Evolutionary conservation across 2,797 vertebrate genomes (phyloP), one percentile per base, ranked within the genome.

Genomic region (Spondyliosoma cantharus): DNA sequence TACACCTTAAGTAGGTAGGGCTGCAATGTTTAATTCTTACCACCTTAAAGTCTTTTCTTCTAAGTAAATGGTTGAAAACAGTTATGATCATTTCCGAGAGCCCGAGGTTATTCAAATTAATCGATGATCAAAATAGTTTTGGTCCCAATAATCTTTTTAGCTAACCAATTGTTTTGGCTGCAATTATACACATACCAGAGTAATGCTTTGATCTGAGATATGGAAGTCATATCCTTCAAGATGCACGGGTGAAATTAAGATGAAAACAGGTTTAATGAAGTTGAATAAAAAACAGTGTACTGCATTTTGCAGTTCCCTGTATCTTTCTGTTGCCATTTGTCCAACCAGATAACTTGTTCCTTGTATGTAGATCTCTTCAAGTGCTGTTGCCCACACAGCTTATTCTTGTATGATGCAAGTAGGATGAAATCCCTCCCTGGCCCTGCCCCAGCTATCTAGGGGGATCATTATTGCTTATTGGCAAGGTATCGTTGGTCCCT

Each of bases 341-440:
- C 53, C 11, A 84, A 11, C 49, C 45, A 74, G 48, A 83, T 60
- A 74, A 75, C 53, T 60, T 68, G 6, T 81, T 80, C 60, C 20
- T 22, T 67, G 53, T 72, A 81, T 82, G 42, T 61, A 72, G 69
- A 86, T 74, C 58, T 86, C 53, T 75, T 82, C 73, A 79, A 83
- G 80, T 66, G 22, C 57, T 45, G 37, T 78, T 83, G 78, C 88
- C 73, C 64, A 67, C 56, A 66, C 56, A 79, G 46, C 80, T 89
- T 84, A 77, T 88, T 72, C 19, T 66, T 63, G 54, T 61, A 83
- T 93, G 92, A 93, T 91, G 89, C 89, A 93, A 93, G 84, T 46
- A 76, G 84, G 53, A 83, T 74, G 91, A 90, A 93, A 93, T 89
- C n/a, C 67, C 65, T 71, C 56, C n/a, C 24, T 85, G 70, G 74